Conservation (phyloP, 2,113 vertebrate species). For the Phylloscopus trochilus region DNA sequence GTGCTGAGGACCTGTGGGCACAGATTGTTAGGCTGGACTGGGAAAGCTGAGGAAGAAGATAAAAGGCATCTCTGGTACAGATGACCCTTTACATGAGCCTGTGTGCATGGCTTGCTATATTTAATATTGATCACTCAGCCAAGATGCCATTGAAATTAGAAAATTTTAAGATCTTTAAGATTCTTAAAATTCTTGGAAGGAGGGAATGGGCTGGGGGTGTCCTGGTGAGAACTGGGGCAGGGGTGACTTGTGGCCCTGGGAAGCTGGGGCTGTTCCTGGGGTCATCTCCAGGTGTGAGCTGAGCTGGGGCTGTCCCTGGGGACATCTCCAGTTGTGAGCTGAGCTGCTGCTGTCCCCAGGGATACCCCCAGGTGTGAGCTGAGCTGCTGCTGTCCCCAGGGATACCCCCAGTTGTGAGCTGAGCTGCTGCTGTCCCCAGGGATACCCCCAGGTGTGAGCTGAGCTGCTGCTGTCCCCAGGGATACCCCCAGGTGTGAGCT, state of each 20-base stretch:
- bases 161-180: background rate
- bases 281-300: too few relatives aligned
- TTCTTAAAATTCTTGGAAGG: background rate
- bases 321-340: background rate
- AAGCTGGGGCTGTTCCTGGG: background rate
- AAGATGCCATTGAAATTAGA: background rate
- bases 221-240: background rate
- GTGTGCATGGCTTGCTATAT: background rate
- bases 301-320: too few relatives aligned
- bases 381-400: background rate
- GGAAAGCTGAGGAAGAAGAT: background rate
- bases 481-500: too few relatives aligned
- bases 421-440: background rate
- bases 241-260: accelerated
- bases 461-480: background rate
- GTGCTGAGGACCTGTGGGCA: background rate
- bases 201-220: background rate
- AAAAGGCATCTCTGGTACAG: accelerated
- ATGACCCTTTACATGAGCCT: background rate
- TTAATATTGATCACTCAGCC: background rate
- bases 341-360: too few relatives aligned
- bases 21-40: too few relatives aligned
- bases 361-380: too few relatives aligned
- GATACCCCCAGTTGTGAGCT: too few relatives aligned
- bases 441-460: too few relatives aligned